Base-by-base conservation (phyloP, 2,797 vertebrate species). In the Kryptopterus vitreolus region DNA sequence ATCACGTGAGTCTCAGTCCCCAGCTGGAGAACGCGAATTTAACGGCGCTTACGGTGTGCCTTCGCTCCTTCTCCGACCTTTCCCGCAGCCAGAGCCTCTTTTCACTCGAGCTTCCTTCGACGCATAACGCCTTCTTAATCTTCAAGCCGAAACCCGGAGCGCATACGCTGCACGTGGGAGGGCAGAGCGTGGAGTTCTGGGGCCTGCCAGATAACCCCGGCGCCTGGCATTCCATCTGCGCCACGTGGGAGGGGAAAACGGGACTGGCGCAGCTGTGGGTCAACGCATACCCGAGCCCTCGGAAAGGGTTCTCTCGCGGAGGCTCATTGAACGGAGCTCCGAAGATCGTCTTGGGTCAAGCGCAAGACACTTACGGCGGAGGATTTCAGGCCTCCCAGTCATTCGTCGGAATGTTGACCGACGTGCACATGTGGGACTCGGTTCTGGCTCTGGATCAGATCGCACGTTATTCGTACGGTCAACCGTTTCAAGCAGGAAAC, bases 401-500 rank as follows among this genome's bases (percentile, higher is more conserved):
- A 13, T 78, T 78, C 31, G 50, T 68, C 1, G 76, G 76, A 10
- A 78, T 78, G 76, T 16, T 78, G 62, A 58, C 63, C 20, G 63
- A 68, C n/a, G 52, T 78, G 7, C 76, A 78, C 22, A 46, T 78
- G 63, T 78, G 76, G 76, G 63, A 68, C 76, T 68, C n/a, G 26
- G 63, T 78, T 68, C 31, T 78, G 24, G 26, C 63, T 58, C 62
- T 10, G 26, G 52, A 43, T 1, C 15, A 78, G 52, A 43, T 78
- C 29, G 24, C 62, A 0, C 4, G 58, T 12, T 78, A 78, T 68
- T 1, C 24, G 2, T 13, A 78, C 7, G 52, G 16, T 26, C 0
- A 2, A 1, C 12, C 20, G 22, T 63, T 63, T 62, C 33, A 46
- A 33, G n/a, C 33, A 4, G 76, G 76, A 0, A 69, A 46, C 0